Base-by-base conservation (phyloP, 1,140 invertebrate genomes). In the Drosophila yakuba region DNA sequence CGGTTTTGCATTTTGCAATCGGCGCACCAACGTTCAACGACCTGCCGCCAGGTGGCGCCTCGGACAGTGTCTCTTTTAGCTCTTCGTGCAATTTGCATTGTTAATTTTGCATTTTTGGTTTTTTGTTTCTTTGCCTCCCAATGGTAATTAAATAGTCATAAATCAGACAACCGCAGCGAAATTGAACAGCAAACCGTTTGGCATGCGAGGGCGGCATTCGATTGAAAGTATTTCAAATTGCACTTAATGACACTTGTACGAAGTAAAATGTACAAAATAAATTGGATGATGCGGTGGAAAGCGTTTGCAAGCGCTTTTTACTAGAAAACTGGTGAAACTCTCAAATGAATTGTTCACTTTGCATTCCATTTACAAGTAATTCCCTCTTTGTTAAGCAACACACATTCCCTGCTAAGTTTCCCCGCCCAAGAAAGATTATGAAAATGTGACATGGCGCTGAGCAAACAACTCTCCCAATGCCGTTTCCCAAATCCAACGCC, bases 11-110 rank as follows among this genome's bases (percentile, higher is more conserved):
- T 25, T 25, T 25, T 25, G 25, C 59, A 28, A 32, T 66, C 58
- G 15, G 23, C 35, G 20, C 41, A 15, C 67, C 56, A 54, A 32
- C 67, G 69, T 73, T 74, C 71, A 74, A 74, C 44, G 71, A 74
- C 71, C 71, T 52, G 8, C 35, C 38, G 25, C 32, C 28, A 44
- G 56, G 28, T 58, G 64, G 61, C 61, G 64, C 43, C 62, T 41
- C 20, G 35, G n/a, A 17, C 61, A 51, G 20, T 32, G n/a, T 6
- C 10, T 56, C 15, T 28, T 25, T 15, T 32, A 17, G 25, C 28
- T 25, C 23, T 41, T 6, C 36, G 20, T 41, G 73, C 62, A 64
- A 84, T 84, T 84, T 84, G 81, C 80, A 84, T 84, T 84, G 72
- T 84, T 84, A 67, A 84, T 85, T 80, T 64, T 67, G 47, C 59